These are phyloP conservation scores for Chitala chitala DNA, from an alignment of 2,113 vertebrate species.

Conservation along the genomic window DNA sequence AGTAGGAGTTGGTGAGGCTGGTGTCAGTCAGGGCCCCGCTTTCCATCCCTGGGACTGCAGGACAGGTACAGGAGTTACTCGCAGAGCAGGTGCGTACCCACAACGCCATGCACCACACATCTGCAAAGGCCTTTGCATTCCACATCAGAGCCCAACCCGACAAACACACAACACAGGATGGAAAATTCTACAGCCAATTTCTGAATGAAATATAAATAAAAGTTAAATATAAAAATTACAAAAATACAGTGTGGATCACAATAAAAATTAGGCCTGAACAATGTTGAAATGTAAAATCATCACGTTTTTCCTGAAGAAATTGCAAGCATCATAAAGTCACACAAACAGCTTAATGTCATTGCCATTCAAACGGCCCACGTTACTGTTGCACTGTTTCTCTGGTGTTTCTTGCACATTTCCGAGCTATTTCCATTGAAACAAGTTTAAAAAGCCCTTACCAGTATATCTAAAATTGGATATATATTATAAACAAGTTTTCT, in stretches of 20 bases:
- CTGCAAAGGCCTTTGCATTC: neutral
- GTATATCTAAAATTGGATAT: too few relatives aligned
- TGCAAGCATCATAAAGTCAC: neutral
- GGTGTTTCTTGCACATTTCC: too few relatives aligned
- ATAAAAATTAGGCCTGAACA: neutral
- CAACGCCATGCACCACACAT: neutral
- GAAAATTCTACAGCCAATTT: too few relatives aligned
- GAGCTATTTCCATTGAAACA: too few relatives aligned
- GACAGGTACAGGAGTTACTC: conserved; percentile 4
- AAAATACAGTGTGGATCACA: neutral
- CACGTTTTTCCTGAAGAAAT: neutral
- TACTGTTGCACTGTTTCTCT: too few relatives aligned
- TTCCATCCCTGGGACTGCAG: conserved; percentile 88
- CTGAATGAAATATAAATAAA: too few relatives aligned
- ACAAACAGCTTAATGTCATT: too few relatives aligned
- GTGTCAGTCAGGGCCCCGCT: conserved; percentile 78
- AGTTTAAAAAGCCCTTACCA: too few relatives aligned
- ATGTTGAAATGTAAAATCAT: neutral
- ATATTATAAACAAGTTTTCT: too few relatives aligned
- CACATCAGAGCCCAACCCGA: neutral
- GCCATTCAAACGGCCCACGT: too few relatives aligned
- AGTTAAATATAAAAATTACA: too few relatives aligned
- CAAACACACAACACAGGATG: too few relatives aligned
- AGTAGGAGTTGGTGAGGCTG: conserved; percentile 95
- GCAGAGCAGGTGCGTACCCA: neutral